A percentile compares a stretch with the other conserved stretches of the same genome.
These are phyloP conservation scores for Fragum whitleyi DNA, from an alignment of 2,888 invertebrate genomes.

Conservation along the genomic window DNA sequence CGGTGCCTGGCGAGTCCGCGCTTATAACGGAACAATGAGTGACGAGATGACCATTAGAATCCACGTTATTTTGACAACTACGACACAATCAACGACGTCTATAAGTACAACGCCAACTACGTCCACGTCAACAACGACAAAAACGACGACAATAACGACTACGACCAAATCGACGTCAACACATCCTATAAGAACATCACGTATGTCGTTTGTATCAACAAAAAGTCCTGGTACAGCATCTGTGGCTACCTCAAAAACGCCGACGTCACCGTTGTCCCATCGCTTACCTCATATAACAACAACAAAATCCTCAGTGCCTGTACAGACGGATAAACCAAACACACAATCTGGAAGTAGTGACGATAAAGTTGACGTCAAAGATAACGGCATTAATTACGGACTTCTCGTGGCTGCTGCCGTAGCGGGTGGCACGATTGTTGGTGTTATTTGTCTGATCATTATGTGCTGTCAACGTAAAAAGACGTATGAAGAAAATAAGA, in stretches of 20 bases:
- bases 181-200: slow-evolving; percentile 24
- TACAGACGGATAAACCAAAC: slow-evolving; percentile 1
- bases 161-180: slow-evolving; percentile 38
- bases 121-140: slow-evolving; percentile 45
- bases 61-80: slow-evolving; percentile 53
- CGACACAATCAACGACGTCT: slow-evolving; percentile 56
- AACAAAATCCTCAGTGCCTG: neutral
- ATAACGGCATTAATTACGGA: slow-evolving; percentile 49
- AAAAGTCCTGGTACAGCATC: neutral
- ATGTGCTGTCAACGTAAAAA: slow-evolving; percentile 58
- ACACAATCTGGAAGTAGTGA: slow-evolving; percentile 13
- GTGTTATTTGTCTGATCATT: slow-evolving; percentile 45
- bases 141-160: slow-evolving; percentile 36
- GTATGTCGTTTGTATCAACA: slow-evolving; percentile 30
- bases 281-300: neutral
- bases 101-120: slow-evolving; percentile 48
- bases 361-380: slow-evolving; percentile 24
- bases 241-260: neutral
- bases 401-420: slow-evolving; percentile 57
- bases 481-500: slow-evolving; percentile 48
- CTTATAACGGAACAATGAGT: slow-evolving; percentile 54
- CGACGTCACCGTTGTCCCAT: neutral
- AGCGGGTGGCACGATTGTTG: slow-evolving; percentile 57
- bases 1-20: slow-evolving; percentile 62
- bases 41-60: slow-evolving; percentile 43